Conservation (phyloP, 2,888 invertebrate genomes). For the Enchytraeus crypticus region DNA sequence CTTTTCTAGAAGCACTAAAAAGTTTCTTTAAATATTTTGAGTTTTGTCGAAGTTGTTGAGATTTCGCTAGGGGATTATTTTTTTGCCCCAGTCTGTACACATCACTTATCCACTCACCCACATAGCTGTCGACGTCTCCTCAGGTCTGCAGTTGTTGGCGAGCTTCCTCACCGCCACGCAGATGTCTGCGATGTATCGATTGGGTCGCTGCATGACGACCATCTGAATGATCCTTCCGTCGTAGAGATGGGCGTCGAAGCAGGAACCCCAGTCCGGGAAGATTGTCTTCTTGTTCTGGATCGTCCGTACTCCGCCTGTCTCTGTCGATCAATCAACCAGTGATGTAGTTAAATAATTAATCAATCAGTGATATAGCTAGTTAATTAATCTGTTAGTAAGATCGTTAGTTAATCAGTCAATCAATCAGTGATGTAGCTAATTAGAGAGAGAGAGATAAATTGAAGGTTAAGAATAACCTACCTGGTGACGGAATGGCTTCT, state of each 20-base stretch:
- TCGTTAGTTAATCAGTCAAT: neutral
- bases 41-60: too few species aligned
- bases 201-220: constrained; percentile 38
- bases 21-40: too few species aligned
- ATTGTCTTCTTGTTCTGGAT: constrained; percentile 52
- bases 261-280: constrained; percentile 52
- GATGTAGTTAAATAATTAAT: neutral
- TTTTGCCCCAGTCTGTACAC: too few species aligned
- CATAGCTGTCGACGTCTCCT: too few species aligned
- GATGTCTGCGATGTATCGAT: constrained; percentile 31
- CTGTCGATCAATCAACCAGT: neutral
- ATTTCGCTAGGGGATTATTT: too few species aligned
- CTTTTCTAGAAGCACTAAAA: too few species aligned
- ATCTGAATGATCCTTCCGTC: constrained; percentile 51
- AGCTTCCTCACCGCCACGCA: constrained; percentile 4
- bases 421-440: too few species aligned
- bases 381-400: neutral
- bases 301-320: constrained; percentile 7
- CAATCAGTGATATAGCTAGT: neutral
- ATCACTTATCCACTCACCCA: too few species aligned
- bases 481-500: constrained; percentile 39
- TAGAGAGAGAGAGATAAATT: too few species aligned
- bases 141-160: constrained; percentile 11
- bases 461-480: too few species aligned
- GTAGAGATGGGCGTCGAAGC: constrained; percentile 53